Evolutionary conservation across 35 echinoderm and acorn worm species (phyloP).

Genomic region (Ophioderma brevispina): DNA sequence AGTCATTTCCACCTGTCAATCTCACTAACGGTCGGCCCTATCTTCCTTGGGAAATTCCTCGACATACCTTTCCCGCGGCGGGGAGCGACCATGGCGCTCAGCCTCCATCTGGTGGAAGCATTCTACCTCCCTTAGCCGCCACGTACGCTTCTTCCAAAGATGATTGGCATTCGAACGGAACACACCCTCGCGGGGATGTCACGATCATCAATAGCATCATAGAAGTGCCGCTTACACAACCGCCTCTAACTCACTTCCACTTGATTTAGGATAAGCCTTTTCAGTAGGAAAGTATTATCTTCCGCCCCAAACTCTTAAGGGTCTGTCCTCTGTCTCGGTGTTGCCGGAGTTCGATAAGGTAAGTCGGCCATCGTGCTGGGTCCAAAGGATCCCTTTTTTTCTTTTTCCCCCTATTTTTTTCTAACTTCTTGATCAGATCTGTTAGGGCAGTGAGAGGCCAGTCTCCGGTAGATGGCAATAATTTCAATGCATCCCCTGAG

Average conservation of each 20-base stretch:
- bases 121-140: not conserved
- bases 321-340: not conserved
- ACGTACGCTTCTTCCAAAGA: not conserved
- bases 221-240: not conserved
- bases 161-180: not conserved
- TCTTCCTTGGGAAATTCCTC: too few relatives aligned
- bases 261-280: not conserved
- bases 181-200: not conserved
- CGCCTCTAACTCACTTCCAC: not conserved
- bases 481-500: too few relatives aligned
- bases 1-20: not conserved
- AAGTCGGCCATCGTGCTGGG: too few relatives aligned
- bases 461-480: too few relatives aligned
- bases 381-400: too few relatives aligned
- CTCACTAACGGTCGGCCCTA: not conserved
- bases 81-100: too few relatives aligned
- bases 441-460: too few relatives aligned
- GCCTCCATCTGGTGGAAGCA: not conserved
- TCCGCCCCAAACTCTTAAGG: not conserved
- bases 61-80: too few relatives aligned
- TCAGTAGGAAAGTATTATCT: not conserved
- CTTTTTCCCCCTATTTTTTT: too few relatives aligned
- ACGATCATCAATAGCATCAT: not conserved
- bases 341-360: not conserved
- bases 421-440: too few relatives aligned